Evolutionary conservation across 2,888 invertebrate genomes (phyloP).

Genomic region (Ellobium chinense): DNA sequence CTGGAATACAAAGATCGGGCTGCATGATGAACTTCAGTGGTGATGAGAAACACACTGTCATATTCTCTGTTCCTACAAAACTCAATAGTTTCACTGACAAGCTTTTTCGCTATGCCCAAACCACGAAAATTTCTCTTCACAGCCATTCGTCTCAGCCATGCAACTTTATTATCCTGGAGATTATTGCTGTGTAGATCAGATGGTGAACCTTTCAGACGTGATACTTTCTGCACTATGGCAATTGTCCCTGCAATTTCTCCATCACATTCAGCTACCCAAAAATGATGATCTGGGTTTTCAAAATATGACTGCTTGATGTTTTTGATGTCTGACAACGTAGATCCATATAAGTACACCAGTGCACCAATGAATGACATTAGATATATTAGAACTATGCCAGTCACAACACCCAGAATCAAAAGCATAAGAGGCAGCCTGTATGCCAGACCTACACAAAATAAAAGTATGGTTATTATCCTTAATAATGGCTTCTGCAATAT

Average conservation of each 20-base stretch:
- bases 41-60: conserved; percentile 52
- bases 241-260: conserved; percentile 56
- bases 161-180: conserved; percentile 35
- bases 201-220: not conserved
- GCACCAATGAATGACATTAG: conserved; percentile 38
- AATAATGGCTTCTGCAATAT: conserved; percentile 36
- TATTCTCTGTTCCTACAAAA: conserved; percentile 53
- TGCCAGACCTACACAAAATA: conserved; percentile 23
- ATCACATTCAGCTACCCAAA: conserved; percentile 55
- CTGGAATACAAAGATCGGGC: conserved; percentile 51
- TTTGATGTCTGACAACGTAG: conserved; percentile 52
- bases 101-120: conserved; percentile 53
- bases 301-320: conserved; percentile 52
- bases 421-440: conserved; percentile 12
- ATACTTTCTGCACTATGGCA: conserved; percentile 49
- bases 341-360: conserved; percentile 54
- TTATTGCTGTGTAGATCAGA: not conserved
- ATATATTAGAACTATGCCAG: conserved; percentile 34
- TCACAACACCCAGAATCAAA: not conserved
- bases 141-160: conserved; percentile 58
- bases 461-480: not conserved
- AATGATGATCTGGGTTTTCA: conserved; percentile 45
- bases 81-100: conserved; percentile 48
- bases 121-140: conserved; percentile 51
- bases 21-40: conserved; percentile 57